A percentile compares a stretch with the other conserved stretches of the same genome.
These are phyloP conservation scores for Emydura subglobosa DNA, from an alignment of 2,113 vertebrate genomes.

Conservation along the genomic window DNA sequence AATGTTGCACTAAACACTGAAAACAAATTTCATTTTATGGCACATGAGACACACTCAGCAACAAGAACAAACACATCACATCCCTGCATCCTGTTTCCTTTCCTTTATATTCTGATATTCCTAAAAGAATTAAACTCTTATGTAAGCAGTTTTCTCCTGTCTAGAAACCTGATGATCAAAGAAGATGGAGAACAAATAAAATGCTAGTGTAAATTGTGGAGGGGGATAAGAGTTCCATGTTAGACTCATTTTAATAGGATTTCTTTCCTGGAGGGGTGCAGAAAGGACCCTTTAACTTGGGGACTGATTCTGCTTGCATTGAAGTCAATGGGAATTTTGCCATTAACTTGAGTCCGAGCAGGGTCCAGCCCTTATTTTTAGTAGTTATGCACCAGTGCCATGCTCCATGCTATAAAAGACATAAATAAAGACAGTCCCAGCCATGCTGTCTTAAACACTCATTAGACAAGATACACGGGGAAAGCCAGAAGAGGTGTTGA, in stretches of 20 bases:
- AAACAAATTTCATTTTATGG: background rate
- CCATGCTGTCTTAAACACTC: background rate
- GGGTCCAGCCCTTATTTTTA: background rate
- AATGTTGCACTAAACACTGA: background rate
- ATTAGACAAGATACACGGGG: background rate
- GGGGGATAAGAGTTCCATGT: background rate
- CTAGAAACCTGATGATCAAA: background rate
- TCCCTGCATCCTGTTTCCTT: background rate
- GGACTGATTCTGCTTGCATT: background rate
- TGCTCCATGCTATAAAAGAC: background rate
- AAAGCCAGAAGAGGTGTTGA: background rate
- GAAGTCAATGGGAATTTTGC: background rate
- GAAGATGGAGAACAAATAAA: background rate
- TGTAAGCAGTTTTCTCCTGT: background rate
- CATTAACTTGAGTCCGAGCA: background rate
- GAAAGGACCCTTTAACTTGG: background rate
- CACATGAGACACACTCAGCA: background rate
- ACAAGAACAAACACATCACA: background rate
- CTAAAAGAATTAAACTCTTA: background rate
- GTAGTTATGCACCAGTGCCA: fast-evolving
- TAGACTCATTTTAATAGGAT: background rate
- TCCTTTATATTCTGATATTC: background rate
- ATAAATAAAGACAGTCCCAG: background rate
- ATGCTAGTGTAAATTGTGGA: background rate
- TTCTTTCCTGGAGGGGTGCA: background rate